Evolutionary conservation across 1,140 invertebrate genomes (phyloP).

Genomic region (Orchesella cincta): DNA sequence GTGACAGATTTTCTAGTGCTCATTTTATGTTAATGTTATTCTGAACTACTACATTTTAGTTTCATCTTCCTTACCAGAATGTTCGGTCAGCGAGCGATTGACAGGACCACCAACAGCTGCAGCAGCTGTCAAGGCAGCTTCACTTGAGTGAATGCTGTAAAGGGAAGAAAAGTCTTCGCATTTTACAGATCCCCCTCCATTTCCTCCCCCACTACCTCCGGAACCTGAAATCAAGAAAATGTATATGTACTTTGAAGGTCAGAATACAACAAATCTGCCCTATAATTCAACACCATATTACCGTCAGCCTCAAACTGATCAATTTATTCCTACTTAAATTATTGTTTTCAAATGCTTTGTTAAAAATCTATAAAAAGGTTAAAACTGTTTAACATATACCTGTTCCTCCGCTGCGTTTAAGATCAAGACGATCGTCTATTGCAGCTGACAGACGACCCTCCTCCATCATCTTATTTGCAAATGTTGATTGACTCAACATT

Average conservation of each 20-base stretch:
- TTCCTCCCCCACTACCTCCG: neutral
- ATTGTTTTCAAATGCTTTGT: no score
- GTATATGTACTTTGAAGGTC: no score
- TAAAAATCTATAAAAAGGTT: no score
- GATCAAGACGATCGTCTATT: conserved; percentile 44
- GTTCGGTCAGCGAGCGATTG: conserved; percentile 48
- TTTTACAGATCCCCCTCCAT: conserved; percentile 38
- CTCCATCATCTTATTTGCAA: conserved; percentile 44
- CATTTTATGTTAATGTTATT: conserved; percentile 19
- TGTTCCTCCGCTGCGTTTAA: conserved; percentile 39
- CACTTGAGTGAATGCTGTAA: conserved; percentile 54
- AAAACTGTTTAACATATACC: no score
- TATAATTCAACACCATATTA: no score
- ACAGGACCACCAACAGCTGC: conserved; percentile 41
- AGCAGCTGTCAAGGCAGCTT: conserved; percentile 46
- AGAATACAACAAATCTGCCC: no score
- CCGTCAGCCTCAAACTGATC: no score
- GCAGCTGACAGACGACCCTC: conserved; percentile 42
- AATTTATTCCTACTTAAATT: no score
- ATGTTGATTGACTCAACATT: conserved; percentile 44
- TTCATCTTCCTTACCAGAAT: conserved; percentile 43
- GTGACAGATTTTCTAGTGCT: neutral
- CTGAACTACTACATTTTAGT: conserved; percentile 19
- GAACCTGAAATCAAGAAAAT: no score
- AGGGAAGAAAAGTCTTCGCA: conserved; percentile 54